phyloP scores from a whole-genome alignment of 2,113 vertebrate genomes.

The Amazona guildingii region DNA sequence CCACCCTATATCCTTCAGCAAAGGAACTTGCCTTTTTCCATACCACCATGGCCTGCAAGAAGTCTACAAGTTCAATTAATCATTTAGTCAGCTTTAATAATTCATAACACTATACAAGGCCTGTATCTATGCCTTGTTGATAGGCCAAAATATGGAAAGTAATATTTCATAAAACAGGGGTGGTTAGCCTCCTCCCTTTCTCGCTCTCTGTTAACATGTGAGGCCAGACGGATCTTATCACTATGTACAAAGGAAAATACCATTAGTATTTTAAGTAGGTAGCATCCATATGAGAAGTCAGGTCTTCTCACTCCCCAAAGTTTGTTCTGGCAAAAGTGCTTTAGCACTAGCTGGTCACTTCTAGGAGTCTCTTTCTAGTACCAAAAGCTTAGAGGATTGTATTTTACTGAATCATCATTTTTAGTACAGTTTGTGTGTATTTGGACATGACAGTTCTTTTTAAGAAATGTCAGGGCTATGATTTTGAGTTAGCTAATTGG shows the following conservation, averaged over 20 bases:
- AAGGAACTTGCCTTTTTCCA: neutral
- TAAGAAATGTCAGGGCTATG: neutral
- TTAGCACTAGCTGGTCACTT: neutral
- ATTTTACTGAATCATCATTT: neutral
- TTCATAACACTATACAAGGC: neutral
- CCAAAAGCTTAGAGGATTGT: neutral
- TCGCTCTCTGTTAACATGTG: neutral
- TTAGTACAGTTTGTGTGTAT: neutral
- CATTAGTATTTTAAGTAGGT: neutral
- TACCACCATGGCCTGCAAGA: neutral
- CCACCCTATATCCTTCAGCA: neutral
- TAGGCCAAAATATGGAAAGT: neutral
- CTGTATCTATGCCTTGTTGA: accelerated
- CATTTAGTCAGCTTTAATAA: neutral
- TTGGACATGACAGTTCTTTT: neutral
- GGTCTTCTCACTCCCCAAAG: neutral
- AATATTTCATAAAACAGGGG: neutral
- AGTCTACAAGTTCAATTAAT: neutral
- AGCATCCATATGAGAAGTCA: neutral
- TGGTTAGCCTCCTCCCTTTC: neutral
- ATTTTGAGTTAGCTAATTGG: neutral
- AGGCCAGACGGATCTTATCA: neutral
- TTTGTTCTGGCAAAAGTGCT: neutral
- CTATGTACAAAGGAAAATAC: neutral
- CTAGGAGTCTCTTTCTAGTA: neutral